phyloP scores from a whole-genome alignment of 2,888 invertebrate species.

The Leucophora obtusa region DNA sequence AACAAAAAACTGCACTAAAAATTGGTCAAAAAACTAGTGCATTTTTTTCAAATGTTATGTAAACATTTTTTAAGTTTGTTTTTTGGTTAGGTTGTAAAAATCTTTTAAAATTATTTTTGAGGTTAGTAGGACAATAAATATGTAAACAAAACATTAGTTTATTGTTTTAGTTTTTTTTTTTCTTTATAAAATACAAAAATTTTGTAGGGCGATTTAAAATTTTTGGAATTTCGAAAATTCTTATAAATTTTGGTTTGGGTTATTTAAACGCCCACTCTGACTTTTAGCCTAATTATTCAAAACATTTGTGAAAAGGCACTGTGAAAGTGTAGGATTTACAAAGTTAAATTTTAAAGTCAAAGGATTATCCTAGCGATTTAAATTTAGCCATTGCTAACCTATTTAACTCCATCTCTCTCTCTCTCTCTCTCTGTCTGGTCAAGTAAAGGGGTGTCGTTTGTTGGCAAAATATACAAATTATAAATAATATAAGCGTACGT shows the following conservation, averaged over 20 bases:
- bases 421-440: background rate
- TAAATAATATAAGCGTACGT: conserved; percentile 1
- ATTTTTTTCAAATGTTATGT: conserved; percentile 26
- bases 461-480: conserved; percentile 61
- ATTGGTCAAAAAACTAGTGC: conserved; percentile 75
- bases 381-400: conserved; percentile 6
- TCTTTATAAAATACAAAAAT: background rate
- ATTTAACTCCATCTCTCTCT: background rate
- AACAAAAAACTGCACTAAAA: conserved; percentile 74
- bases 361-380: conserved; percentile 46
- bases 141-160: background rate
- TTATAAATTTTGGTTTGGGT: background rate
- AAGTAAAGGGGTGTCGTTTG: conserved; percentile 50
- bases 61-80: background rate
- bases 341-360: conserved; percentile 40
- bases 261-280: conserved; percentile 16
- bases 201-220: background rate
- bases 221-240: conserved; percentile 1
- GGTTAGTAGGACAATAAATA: conserved; percentile 1
- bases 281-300: conserved; percentile 42
- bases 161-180: background rate
- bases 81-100: background rate
- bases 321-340: background rate
- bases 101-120: background rate
- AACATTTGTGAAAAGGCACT: background rate